These are phyloP conservation scores for Stratiomys singularior DNA, from an alignment of 2,888 invertebrate species.

Conservation along the genomic window DNA sequence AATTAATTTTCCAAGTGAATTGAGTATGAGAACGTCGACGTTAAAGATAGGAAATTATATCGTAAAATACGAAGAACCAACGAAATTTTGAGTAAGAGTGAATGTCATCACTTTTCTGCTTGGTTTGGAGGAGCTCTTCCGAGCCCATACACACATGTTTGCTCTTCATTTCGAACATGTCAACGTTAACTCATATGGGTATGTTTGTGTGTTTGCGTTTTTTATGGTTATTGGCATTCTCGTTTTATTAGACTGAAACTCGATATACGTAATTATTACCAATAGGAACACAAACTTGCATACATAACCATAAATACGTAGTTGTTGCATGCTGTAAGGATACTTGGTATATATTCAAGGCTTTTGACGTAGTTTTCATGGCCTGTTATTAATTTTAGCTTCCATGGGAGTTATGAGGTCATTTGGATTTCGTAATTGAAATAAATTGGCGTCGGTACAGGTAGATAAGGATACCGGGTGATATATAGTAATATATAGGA, in stretches of 20 bases:
- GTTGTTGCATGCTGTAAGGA: no score
- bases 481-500: no score
- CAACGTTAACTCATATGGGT: neutral
- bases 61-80: constrained; percentile 17
- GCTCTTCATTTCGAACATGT: neutral
- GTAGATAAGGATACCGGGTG: no score
- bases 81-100: neutral
- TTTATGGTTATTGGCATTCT: constrained; percentile 30
- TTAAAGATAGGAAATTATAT: constrained; percentile 1
- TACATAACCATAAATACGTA: neutral
- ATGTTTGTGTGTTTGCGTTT: neutral
- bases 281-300: neutral
- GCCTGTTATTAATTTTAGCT: constrained; percentile 8
- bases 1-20: constrained; percentile 44
- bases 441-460: neutral
- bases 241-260: constrained; percentile 3
- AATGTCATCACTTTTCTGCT: neutral
- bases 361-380: neutral
- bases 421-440: neutral
- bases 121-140: no score
- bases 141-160: no score
- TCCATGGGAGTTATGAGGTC: neutral
- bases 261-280: constrained; percentile 1
- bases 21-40: constrained; percentile 19
- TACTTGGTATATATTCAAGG: neutral